Conservation (phyloP, 1,140 invertebrate species). For the Drosophila neocordata region DNA sequence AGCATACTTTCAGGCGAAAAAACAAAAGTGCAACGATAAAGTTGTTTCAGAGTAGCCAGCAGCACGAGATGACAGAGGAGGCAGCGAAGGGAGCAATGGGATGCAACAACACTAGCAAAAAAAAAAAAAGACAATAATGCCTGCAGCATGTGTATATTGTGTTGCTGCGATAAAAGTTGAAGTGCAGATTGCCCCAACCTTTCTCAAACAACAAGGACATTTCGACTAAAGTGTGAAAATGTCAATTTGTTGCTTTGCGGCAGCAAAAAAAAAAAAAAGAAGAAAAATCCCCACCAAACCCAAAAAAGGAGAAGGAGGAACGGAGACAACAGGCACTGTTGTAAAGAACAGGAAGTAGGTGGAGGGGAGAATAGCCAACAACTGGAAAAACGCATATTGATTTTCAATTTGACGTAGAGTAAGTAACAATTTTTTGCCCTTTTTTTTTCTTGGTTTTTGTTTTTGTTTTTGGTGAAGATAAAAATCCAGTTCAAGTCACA, state of each 20-base stretch:
- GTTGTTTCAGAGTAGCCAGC: slow-evolving; percentile 36
- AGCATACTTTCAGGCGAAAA: slow-evolving; percentile 51
- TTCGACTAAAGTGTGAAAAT: slow-evolving; percentile 71
- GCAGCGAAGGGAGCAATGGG: background rate
- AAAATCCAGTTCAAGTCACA: slow-evolving; percentile 38
- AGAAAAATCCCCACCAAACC: background rate
- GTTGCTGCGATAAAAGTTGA: slow-evolving; percentile 62
- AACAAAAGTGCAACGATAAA: slow-evolving; percentile 66
- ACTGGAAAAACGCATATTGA: slow-evolving; percentile 66
- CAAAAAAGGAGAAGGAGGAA: background rate
- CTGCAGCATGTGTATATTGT: slow-evolving; percentile 40
- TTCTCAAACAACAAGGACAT: slow-evolving; percentile 18
- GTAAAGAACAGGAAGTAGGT: background rate
- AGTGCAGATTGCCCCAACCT: slow-evolving; percentile 64
- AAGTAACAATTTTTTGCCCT: slow-evolving; percentile 19
- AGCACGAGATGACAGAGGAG: too few species aligned
- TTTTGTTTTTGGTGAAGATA: slow-evolving; percentile 40
- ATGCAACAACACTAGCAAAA: slow-evolving; percentile 31
- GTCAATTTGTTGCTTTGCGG: slow-evolving; percentile 65
- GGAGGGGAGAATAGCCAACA: slow-evolving; percentile 6
- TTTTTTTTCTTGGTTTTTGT: background rate
- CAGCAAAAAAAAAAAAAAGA: background rate
- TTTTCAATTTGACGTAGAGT: slow-evolving; percentile 66
- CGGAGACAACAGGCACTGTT: too few species aligned
- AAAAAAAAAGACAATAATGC: slow-evolving; percentile 24